A percentile compares a stretch with the other conserved stretches of the same genome.
Conservation (phyloP, 2,797 vertebrate genomes). For the Enteromius fasciolatus region DNA sequence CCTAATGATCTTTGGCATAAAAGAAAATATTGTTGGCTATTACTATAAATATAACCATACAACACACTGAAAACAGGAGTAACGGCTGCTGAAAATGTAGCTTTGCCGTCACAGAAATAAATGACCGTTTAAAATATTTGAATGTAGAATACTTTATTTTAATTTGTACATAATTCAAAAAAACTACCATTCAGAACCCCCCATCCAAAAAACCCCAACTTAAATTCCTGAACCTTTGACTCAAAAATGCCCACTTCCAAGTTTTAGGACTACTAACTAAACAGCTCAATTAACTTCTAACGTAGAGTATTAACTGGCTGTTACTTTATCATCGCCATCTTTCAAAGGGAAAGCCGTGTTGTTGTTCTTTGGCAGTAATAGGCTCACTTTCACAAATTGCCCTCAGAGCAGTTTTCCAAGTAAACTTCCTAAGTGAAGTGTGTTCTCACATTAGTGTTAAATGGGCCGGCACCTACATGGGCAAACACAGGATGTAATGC, state of each 20-base stretch:
- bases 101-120: background rate
- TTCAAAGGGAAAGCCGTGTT: conserved; percentile 33
- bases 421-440: conserved; percentile 59
- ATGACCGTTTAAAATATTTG: background rate
- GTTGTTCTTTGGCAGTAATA: conserved; percentile 51
- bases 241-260: background rate
- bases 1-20: background rate
- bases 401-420: conserved; percentile 62
- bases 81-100: background rate
- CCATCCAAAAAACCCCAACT: no score
- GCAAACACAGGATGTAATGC: conserved; percentile 57
- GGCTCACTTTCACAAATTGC: conserved; percentile 51
- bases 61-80: background rate
- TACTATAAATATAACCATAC: background rate
- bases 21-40: background rate
- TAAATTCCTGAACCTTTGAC: background rate
- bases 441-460: conserved; percentile 63
- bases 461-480: conserved; percentile 40
- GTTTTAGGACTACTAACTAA: conserved; percentile 4
- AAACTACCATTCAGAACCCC: background rate
- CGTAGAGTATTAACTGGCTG: conserved; percentile 7
- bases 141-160: background rate
- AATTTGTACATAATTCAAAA: background rate
- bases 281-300: conserved; percentile 19
- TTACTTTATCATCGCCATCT: conserved; percentile 12